Evolutionary conservation across 2,113 vertebrate genomes (phyloP).

Genomic region (Callipepla californica): DNA sequence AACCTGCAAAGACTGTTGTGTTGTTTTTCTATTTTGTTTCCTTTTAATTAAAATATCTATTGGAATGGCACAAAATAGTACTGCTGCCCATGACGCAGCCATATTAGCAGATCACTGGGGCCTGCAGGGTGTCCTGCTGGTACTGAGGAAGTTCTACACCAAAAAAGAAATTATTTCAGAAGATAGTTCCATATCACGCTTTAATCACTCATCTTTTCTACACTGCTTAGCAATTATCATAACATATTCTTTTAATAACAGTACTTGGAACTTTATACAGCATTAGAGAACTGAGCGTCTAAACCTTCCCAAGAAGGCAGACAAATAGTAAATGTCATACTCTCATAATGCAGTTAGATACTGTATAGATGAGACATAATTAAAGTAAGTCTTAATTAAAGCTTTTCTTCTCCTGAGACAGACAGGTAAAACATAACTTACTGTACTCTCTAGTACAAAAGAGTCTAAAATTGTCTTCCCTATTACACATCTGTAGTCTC

Average conservation of each 20-base stretch:
- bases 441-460: conserved; percentile 23
- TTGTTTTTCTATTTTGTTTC: not conserved
- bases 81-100: not conserved
- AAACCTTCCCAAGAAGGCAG: conserved; percentile 55
- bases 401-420: conserved; percentile 60
- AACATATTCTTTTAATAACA: conserved; percentile 48
- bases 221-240: conserved; percentile 20
- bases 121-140: not conserved
- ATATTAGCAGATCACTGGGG: not conserved
- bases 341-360: conserved; percentile 50
- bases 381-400: conserved; percentile 73
- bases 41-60: not conserved
- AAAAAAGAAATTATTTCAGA: not conserved
- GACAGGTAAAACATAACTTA: conserved; percentile 67
- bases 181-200: not conserved
- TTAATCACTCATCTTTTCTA: conserved; percentile 10
- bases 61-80: not conserved
- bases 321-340: conserved; percentile 59
- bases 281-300: conserved; percentile 32
- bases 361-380: conserved; percentile 51
- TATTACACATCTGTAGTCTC: not conserved
- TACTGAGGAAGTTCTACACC: not conserved
- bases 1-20: not conserved
- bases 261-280: conserved; percentile 10
- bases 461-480: conserved; percentile 48